Conservation (phyloP, 2,797 vertebrate genomes). For the Enteromius fasciolatus region DNA sequence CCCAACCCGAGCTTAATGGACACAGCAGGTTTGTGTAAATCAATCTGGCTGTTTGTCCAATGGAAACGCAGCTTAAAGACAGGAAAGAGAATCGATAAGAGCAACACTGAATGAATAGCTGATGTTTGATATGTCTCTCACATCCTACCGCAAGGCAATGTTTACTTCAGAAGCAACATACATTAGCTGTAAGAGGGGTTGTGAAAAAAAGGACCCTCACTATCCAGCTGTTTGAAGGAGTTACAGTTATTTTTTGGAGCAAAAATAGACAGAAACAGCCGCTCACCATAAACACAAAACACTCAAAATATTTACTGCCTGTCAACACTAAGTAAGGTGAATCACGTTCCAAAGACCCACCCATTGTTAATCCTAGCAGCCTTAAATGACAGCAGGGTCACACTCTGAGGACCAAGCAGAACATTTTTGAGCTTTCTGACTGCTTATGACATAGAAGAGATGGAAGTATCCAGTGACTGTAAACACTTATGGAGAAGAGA, state of each 20-base stretch:
- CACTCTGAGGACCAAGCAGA: background rate
- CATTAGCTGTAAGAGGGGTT: slow-evolving; percentile 60
- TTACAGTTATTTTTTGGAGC: slow-evolving; percentile 53
- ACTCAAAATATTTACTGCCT: slow-evolving; percentile 59
- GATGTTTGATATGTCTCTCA: slow-evolving; percentile 61
- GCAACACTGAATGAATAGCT: slow-evolving; percentile 41
- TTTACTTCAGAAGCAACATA: slow-evolving; percentile 64
- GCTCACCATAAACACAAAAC: slow-evolving; percentile 52
- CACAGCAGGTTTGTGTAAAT: slow-evolving; percentile 58
- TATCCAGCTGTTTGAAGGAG: slow-evolving; percentile 42
- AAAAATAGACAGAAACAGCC: slow-evolving; percentile 55
- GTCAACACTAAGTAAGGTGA: slow-evolving; percentile 59
- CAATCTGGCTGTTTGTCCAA: slow-evolving; percentile 55
- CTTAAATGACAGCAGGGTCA: background rate
- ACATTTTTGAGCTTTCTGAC: slow-evolving; percentile 14
- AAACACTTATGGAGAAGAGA: slow-evolving; percentile 45
- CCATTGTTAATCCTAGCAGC: slow-evolving; percentile 18
- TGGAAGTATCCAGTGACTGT: slow-evolving; percentile 47
- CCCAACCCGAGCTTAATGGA: slow-evolving; percentile 61
- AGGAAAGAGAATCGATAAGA: slow-evolving; percentile 4
- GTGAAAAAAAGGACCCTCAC: slow-evolving; percentile 44
- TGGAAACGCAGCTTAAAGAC: slow-evolving; percentile 58
- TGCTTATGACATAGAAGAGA: slow-evolving; percentile 42
- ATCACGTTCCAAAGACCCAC: slow-evolving; percentile 1
- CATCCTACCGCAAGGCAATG: slow-evolving; percentile 58